These are phyloP conservation scores for Harpagifer antarcticus DNA, from an alignment of 2,797 vertebrate species.

Conservation along the genomic window DNA sequence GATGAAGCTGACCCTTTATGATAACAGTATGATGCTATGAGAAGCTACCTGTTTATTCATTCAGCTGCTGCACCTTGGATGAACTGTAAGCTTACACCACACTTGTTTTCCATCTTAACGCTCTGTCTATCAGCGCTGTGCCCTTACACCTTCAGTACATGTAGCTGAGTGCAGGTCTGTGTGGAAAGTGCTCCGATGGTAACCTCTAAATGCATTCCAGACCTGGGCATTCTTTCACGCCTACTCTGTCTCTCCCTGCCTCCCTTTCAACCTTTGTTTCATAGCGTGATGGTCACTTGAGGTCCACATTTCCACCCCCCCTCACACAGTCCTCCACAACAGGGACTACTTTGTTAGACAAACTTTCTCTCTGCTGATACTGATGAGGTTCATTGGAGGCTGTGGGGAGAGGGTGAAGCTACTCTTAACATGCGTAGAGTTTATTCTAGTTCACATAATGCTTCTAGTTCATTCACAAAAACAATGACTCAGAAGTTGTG, in stretches of 20 bases:
- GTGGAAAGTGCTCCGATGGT: conserved; percentile 34
- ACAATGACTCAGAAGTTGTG: background rate
- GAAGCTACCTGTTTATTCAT: conserved; percentile 12
- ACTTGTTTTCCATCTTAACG: conserved; percentile 35
- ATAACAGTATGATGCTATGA: too few species aligned
- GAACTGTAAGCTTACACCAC: conserved; percentile 56
- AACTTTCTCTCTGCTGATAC: conserved; percentile 4
- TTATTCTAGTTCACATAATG: too few species aligned
- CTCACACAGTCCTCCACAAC: background rate
- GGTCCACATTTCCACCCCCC: conserved; percentile 27
- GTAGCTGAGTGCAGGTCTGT: conserved; percentile 37
- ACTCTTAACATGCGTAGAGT: background rate
- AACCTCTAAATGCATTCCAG: conserved; percentile 61
- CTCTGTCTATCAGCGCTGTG: conserved; percentile 42
- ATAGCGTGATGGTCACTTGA: conserved; percentile 39
- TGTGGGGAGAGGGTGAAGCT: background rate
- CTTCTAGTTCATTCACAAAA: background rate
- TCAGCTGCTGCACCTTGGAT: conserved; percentile 44
- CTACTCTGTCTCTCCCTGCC: conserved; percentile 49
- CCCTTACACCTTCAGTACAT: conserved; percentile 44
- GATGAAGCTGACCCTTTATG: too few species aligned
- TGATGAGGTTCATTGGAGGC: background rate
- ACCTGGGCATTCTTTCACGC: conserved; percentile 53
- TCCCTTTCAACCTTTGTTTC: conserved; percentile 47
- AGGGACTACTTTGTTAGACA: conserved; percentile 5